A percentile compares a stretch with the other conserved stretches of the same genome.
Conservation (phyloP, 2,888 invertebrate species). For the Globia sparganii region DNA sequence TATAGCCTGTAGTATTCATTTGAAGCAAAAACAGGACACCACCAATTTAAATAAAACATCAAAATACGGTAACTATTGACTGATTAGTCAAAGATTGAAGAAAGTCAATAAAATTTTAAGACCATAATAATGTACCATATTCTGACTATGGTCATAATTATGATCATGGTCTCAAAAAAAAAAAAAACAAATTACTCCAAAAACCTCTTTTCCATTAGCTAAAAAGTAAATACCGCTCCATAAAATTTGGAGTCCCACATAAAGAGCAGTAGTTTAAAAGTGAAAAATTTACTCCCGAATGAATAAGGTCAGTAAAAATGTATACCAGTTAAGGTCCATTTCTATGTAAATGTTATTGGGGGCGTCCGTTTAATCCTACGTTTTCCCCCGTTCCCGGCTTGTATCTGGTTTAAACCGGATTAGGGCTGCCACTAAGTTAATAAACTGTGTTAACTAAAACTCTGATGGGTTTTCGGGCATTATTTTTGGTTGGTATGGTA, state of each 20-base stretch:
- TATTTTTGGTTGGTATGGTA: constrained; percentile 56
- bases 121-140: too few species aligned
- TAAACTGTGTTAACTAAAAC: constrained; percentile 70
- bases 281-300: constrained; percentile 75
- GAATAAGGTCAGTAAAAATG: constrained; percentile 85
- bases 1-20: too few species aligned
- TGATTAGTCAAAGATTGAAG: too few species aligned
- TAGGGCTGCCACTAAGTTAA: constrained; percentile 81
- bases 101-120: too few species aligned
- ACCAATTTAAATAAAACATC: neutral
- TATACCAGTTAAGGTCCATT: constrained; percentile 75
- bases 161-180: too few species aligned
- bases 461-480: constrained; percentile 64
- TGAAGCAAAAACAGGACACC: too few species aligned
- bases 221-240: constrained; percentile 50
- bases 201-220: constrained; percentile 45
- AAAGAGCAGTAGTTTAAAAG: constrained; percentile 70
- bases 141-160: too few species aligned
- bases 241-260: constrained; percentile 62
- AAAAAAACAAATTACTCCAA: neutral
- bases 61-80: too few species aligned
- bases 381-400: constrained; percentile 82
- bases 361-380: constrained; percentile 86
- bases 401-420: constrained; percentile 85
- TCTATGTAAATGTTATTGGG: constrained; percentile 88